Conservation (phyloP, 2,113 vertebrate genomes). For the Candoia aspera region DNA sequence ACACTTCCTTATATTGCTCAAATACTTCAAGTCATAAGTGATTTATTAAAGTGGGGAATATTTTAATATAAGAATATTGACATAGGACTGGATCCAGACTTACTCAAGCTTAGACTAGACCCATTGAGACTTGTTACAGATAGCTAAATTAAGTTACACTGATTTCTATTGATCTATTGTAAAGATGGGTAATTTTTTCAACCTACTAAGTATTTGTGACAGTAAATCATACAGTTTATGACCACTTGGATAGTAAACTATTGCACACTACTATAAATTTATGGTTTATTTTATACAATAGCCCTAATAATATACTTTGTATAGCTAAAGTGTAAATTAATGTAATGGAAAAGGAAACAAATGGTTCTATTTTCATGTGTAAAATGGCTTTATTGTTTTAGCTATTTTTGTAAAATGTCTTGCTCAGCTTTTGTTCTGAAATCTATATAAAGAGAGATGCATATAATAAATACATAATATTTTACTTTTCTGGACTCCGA, state of each 20-base stretch:
- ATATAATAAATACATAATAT: background rate
- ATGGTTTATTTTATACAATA: background rate
- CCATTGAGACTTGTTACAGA: background rate
- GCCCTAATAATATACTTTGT: background rate
- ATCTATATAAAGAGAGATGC: background rate
- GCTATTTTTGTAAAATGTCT: background rate
- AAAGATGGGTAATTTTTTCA: background rate
- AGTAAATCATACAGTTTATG: background rate
- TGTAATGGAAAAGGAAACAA: background rate
- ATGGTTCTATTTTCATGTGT: background rate
- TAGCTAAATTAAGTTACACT: background rate
- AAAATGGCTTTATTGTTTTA: too few species aligned
- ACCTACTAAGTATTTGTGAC: background rate
- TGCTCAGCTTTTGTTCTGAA: background rate
- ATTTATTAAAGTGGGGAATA: background rate
- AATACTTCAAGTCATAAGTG: background rate
- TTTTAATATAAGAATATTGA: background rate
- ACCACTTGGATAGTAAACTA: background rate
- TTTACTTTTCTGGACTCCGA: background rate
- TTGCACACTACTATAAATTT: background rate
- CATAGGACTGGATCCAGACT: background rate
- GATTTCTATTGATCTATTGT: background rate
- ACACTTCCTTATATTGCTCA: background rate
- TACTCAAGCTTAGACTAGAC: background rate
- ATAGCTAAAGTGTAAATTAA: background rate